Conservation (phyloP, 2,797 vertebrate species). For the Hyperoplus lanceolatus region DNA sequence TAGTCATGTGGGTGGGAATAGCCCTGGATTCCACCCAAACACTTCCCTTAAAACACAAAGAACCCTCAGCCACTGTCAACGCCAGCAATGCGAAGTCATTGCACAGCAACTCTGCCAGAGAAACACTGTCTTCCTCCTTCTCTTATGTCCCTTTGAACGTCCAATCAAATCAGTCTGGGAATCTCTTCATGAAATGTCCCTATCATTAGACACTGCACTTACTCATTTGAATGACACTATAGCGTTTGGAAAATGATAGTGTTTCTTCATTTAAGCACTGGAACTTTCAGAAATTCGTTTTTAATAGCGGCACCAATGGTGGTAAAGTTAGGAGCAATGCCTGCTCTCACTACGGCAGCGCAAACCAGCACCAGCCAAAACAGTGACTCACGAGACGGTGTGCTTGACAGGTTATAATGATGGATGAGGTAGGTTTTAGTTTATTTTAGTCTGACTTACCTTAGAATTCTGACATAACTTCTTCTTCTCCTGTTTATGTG, state of each 20-base stretch:
- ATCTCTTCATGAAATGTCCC: neutral
- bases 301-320: too few relatives aligned
- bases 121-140: neutral
- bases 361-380: too few relatives aligned
- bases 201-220: slow-evolving; percentile 10
- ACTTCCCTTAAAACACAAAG: slow-evolving; percentile 10
- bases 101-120: neutral
- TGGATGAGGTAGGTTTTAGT: too few relatives aligned
- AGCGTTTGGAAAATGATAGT: neutral
- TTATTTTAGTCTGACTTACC: too few relatives aligned
- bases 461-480: too few relatives aligned
- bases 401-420: too few relatives aligned
- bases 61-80: neutral
- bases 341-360: too few relatives aligned
- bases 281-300: too few relatives aligned
- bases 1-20: slow-evolving; percentile 37
- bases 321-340: too few relatives aligned
- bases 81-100: neutral
- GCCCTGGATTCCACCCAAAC: slow-evolving; percentile 14
- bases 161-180: slow-evolving; percentile 39
- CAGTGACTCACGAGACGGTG: too few relatives aligned
- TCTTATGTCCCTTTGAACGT: neutral
- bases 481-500: too few relatives aligned
- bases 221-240: slow-evolving; percentile 14
- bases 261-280: slow-evolving; percentile 21